These are phyloP conservation scores for Nezara viridula DNA, from an alignment of 2,888 invertebrate genomes.

Conservation along the genomic window DNA sequence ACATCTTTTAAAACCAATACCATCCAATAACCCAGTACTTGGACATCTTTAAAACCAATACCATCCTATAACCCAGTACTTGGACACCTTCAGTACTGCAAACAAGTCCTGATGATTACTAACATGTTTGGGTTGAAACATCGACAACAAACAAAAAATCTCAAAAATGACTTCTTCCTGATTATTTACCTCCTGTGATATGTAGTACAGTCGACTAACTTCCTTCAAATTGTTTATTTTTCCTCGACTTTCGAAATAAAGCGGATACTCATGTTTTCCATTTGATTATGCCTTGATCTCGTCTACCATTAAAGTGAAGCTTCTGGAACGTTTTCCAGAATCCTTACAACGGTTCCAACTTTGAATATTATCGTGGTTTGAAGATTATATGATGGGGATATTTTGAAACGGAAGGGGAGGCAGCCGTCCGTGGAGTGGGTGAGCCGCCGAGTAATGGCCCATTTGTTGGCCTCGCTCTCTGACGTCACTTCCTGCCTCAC, in stretches of 20 bases:
- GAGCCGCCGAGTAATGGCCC: conserved; percentile 60
- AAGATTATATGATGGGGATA: conserved; percentile 26
- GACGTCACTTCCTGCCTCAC: conserved; percentile 50
- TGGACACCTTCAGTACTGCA: too few species aligned
- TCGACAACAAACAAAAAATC: too few species aligned
- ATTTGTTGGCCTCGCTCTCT: conserved; percentile 60
- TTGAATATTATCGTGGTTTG: not conserved
- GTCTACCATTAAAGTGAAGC: not conserved
- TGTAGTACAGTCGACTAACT: too few species aligned
- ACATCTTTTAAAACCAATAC: too few species aligned
- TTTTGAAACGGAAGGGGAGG: conserved; percentile 49
- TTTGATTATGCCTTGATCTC: not conserved
- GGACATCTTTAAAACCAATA: too few species aligned
- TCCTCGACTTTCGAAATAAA: not conserved
- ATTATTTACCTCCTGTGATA: too few species aligned
- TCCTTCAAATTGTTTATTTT: too few species aligned
- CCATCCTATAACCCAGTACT: too few species aligned
- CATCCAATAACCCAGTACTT: too few species aligned
- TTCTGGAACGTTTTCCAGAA: not conserved
- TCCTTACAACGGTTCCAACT: not conserved
- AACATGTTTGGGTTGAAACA: too few species aligned
- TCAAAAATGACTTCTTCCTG: too few species aligned
- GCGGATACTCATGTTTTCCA: not conserved
- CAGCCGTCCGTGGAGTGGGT: conserved; percentile 38
- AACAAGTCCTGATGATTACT: too few species aligned